Base-by-base conservation (phyloP, 2,888 invertebrate species). In the Thymelicus sylvestris region DNA sequence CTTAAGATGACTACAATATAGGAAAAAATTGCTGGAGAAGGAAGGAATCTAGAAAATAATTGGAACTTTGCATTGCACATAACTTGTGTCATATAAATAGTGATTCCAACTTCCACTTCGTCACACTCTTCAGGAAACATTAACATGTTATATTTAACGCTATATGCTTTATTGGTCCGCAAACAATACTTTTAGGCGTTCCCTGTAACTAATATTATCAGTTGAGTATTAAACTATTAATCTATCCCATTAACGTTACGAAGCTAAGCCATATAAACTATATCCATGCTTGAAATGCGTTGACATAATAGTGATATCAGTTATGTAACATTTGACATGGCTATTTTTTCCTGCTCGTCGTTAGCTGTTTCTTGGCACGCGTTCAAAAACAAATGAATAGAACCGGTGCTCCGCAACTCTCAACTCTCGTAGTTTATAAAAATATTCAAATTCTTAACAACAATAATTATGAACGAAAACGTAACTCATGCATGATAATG, bases 301-400 rank as follows among this genome's bases (percentile, higher is more conserved):
- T 81, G 81, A 83, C 76, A 75, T 66, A 67, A 73, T 67, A 19
- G 74, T 74, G 72, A 72, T 74, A 72, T 74, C 72, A 71, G 72
- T 81, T 80, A 78, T 77, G 74, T 79, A 90, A 91, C 81, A 81
- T 85, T 86, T 86, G 89, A 91, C 90, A 90, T 80, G 83, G 86
- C 86, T 91, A 91, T 92, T 93, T 92, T 92, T 92, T 89, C 86
- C 87, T 85, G 83, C 86, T 85, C 87, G 86, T 85, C 84, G 87
- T 88, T 87, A 81, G 86, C 86, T 87, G 84, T 78, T 68, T 82
- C 79, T 86, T 93, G 93, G 92, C 93, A 87, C 80, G 67, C 74
- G 76, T 75, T 88, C 93, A 92, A 92, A 88, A 87, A 82, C 81
- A 60, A 66, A 66, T 80, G 81, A 80, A 79, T 81, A 79, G 79